Base-by-base conservation (phyloP, 2,888 invertebrate species). In the Podabrus alpinus region DNA sequence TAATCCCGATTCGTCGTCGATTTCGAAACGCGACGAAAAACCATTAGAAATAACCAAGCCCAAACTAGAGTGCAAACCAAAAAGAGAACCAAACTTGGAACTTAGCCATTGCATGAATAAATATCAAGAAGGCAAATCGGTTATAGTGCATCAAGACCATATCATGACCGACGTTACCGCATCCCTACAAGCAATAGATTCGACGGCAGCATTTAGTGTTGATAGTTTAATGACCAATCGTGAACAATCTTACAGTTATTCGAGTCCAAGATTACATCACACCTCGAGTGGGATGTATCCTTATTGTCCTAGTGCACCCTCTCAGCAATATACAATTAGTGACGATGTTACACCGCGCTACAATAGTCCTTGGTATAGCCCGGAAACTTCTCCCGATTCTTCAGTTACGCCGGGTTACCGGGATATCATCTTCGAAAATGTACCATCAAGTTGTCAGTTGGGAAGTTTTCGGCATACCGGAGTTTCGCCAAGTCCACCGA, bases 41-140 rank as follows among this genome's bases (percentile, higher is more conserved):
- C 79, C 82, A 9, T 90, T 92, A 68, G 92, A 93, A 15, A 83
- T 85, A 9, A 79, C 81, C 15, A 83, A 86, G 71, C 73, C 84
- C 10, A 87, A 88, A 77, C 81, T 88, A 73, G 91, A 91, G 83
- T 92, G 92, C 84, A 91, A 93, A 82, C 93, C 92, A 0, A 93
- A 93, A 84, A 88, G 93, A n/a, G 93, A 93, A 83, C 93, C 93
- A 0, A 90, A 90, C 60, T 90, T 90, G 9, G 92, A 93, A 78
- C 78, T 88, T 66, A 85, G 81, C 29, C 88, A 88, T 73, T 90
- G 89, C 80, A 89, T 89, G 88, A 86, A 84, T 76, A 87, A 82
- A 71, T 81, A 82, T 66, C 82, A 84, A 10, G 86, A 86, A 74
- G 82, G 85, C 3, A 87, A 87, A 78, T 85, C 86, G 15, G 86